phyloP scores from a whole-genome alignment of 2,113 vertebrate species.

The Nannobrachium achirus region DNA sequence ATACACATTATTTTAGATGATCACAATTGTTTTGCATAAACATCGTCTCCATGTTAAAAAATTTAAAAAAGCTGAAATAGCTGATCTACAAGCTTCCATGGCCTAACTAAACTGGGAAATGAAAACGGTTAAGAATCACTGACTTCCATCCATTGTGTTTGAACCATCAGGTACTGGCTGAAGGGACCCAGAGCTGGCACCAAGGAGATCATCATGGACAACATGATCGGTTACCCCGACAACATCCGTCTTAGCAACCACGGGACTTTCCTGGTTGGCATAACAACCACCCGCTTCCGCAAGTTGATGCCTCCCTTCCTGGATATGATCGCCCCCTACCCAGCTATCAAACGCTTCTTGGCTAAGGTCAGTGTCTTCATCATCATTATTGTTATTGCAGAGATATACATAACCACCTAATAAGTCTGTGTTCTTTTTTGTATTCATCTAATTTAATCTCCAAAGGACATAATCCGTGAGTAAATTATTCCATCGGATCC shows the following conservation, averaged over 20 bases:
- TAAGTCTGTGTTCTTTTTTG: too few species aligned
- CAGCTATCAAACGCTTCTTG: conserved; percentile 74
- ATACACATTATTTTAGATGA: too few species aligned
- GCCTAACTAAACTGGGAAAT: too few species aligned
- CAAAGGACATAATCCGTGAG: too few species aligned
- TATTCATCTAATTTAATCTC: too few species aligned
- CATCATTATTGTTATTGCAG: background rate
- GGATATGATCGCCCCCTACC: conserved; percentile 73
- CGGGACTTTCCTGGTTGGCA: conserved; percentile 75
- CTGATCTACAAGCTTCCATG: too few species aligned
- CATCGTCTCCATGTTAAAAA: too few species aligned
- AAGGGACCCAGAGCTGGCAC: conserved; percentile 71
- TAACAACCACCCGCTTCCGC: conserved; percentile 69
- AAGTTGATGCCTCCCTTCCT: conserved; percentile 73
- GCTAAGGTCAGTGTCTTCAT: conserved; percentile 67
- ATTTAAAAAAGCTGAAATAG: too few species aligned
- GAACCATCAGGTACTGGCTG: conserved; percentile 70
- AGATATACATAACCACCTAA: too few species aligned
- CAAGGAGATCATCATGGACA: conserved; percentile 72
- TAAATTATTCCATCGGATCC: too few species aligned
- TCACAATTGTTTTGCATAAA: too few species aligned
- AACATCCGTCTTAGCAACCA: conserved; percentile 77
- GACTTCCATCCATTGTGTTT: background rate
- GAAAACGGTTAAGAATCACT: too few species aligned
- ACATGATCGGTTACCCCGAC: conserved; percentile 80